phyloP scores from a whole-genome alignment of 2,888 invertebrate species.

The Nasonovia ribisnigri region DNA sequence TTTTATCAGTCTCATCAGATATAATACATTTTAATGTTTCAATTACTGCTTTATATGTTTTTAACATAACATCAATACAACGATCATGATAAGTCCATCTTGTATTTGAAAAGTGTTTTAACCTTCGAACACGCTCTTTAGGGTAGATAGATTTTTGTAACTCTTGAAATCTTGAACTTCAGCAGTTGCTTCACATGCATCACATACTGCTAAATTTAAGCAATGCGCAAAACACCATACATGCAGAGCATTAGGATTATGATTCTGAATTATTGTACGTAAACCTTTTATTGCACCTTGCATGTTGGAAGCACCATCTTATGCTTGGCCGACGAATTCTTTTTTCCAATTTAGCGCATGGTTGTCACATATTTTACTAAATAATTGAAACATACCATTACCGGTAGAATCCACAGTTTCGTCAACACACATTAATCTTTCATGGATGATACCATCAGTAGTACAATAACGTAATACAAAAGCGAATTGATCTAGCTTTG shows the following conservation, averaged over 20 bases:
- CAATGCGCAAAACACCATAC: background rate
- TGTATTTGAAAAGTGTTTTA: slow-evolving; percentile 15
- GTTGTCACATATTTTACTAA: background rate
- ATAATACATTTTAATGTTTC: background rate
- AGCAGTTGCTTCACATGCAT: background rate
- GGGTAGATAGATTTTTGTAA: background rate
- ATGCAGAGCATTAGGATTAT: background rate
- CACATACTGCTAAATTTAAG: background rate
- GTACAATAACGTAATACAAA: background rate
- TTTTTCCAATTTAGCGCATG: background rate
- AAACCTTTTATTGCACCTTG: background rate
- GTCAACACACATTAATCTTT: background rate
- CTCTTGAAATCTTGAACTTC: background rate
- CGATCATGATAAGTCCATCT: slow-evolving; percentile 19
- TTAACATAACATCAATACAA: background rate
- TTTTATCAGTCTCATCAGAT: background rate
- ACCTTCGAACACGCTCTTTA: background rate
- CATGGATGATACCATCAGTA: background rate
- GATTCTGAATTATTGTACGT: background rate
- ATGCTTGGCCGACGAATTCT: background rate
- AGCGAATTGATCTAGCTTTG: background rate
- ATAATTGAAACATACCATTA: background rate
- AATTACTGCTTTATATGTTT: background rate
- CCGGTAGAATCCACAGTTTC: background rate
- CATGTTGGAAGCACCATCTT: background rate